These are phyloP conservation scores for Oreochromis grahami DNA, from an alignment of 2,797 vertebrate species.

Conservation along the genomic window DNA sequence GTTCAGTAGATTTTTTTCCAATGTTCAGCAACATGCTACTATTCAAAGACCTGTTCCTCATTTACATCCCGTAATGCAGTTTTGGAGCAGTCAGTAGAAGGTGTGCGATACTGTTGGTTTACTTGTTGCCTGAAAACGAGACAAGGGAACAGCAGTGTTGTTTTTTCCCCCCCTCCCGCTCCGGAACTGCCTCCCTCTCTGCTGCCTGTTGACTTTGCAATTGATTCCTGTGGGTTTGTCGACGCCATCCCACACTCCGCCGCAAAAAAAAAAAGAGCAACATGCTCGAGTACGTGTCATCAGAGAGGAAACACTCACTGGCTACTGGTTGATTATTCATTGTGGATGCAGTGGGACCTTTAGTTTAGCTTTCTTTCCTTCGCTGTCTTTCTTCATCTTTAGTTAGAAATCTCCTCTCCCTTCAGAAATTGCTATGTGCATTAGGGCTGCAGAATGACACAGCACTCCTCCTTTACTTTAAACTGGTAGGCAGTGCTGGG, in stretches of 20 bases:
- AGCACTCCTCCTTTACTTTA: slow-evolving; percentile 9
- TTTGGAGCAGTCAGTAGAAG: neutral
- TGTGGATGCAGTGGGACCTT: neutral
- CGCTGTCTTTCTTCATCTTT: neutral
- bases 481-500: neutral
- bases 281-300: slow-evolving; percentile 32
- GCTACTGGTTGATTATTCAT: slow-evolving; percentile 3
- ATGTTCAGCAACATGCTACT: neutral
- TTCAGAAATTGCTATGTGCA: slow-evolving; percentile 7
- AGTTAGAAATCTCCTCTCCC: slow-evolving; percentile 4
- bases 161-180: neutral
- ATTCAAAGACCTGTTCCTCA: neutral
- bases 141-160: slow-evolving; percentile 2
- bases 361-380: neutral
- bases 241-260: slow-evolving; percentile 46
- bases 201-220: slow-evolving; percentile 58
- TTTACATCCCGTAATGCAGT: neutral
- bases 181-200: slow-evolving; percentile 50
- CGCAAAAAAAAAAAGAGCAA: slow-evolving; percentile 10
- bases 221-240: slow-evolving; percentile 60
- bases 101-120: neutral
- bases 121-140: slow-evolving; percentile 30
- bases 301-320: neutral
- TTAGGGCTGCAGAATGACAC: slow-evolving; percentile 32
- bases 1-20: slow-evolving; percentile 17